Conservation (phyloP, 2,113 vertebrate genomes). For the Hirundichthys speculiger region DNA sequence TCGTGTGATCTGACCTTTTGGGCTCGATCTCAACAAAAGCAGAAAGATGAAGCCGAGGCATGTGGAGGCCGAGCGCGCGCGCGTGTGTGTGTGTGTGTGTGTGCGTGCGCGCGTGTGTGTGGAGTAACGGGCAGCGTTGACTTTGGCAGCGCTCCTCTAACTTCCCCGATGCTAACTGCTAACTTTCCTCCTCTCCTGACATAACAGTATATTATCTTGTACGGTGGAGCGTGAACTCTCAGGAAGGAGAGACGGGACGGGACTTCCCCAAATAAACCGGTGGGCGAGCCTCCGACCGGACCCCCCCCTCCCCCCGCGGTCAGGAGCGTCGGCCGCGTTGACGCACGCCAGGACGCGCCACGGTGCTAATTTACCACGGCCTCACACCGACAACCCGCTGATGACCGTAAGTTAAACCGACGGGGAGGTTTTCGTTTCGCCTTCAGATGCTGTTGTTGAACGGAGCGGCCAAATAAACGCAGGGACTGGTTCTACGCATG, state of each 20-base stretch:
- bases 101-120: too few relatives aligned
- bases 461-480: conserved; percentile 46
- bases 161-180: conserved; percentile 61
- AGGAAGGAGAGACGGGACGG: conserved; percentile 59
- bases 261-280: conserved; percentile 73
- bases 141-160: conserved; percentile 64
- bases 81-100: conserved; percentile 38
- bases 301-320: too few relatives aligned
- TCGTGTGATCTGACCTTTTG: conserved; percentile 57
- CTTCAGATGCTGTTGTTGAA: conserved; percentile 41
- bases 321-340: conserved; percentile 42
- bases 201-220: conserved; percentile 77
- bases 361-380: conserved; percentile 34
- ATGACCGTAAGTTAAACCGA: conserved; percentile 36
- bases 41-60: conserved; percentile 63
- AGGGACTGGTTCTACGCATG: conserved; percentile 48
- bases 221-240: conserved; percentile 68
- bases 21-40: conserved; percentile 59
- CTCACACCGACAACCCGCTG: conserved; percentile 43
- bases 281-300: conserved; percentile 58
- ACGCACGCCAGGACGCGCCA: conserved; percentile 31
- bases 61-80: conserved; percentile 34
- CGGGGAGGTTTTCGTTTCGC: conserved; percentile 19
- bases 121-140: conserved; percentile 59
- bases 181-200: conserved; percentile 68